A percentile compares a stretch with the other conserved stretches of the same genome.
These are phyloP conservation scores for Lymantria dispar DNA, from an alignment of 2,888 invertebrate genomes.

Conservation along the genomic window DNA sequence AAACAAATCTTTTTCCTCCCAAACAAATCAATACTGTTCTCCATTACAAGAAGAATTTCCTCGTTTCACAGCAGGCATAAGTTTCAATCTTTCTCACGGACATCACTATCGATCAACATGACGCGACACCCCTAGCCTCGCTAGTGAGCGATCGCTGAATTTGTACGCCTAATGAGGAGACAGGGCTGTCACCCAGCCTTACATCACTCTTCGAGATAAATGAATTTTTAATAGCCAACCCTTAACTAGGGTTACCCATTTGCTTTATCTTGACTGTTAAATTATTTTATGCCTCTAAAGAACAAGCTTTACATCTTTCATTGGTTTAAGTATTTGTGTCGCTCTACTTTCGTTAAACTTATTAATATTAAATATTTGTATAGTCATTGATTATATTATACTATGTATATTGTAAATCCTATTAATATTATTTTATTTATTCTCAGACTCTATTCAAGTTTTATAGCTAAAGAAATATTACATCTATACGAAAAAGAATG, in stretches of 20 bases:
- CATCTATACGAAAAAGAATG: too few relatives aligned
- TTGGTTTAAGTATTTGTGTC: background rate
- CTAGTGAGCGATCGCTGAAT: slow-evolving; percentile 35
- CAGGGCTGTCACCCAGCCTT: slow-evolving; percentile 23
- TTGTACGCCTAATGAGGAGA: slow-evolving; percentile 38
- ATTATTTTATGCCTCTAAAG: slow-evolving; percentile 1
- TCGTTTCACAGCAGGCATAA: background rate
- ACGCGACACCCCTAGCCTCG: slow-evolving; percentile 5
- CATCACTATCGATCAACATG: slow-evolving; percentile 2
- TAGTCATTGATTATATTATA: too few relatives aligned
- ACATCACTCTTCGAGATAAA: slow-evolving; percentile 15
- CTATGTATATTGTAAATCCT: too few relatives aligned
- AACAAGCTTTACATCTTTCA: background rate
- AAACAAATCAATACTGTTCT: background rate
- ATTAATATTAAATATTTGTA: too few relatives aligned
- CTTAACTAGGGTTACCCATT: background rate
- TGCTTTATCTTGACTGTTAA: background rate
- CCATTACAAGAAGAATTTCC: background rate
- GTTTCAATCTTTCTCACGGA: background rate
- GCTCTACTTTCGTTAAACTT: too few relatives aligned
- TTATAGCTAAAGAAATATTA: too few relatives aligned
- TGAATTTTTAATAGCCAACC: slow-evolving; percentile 24
- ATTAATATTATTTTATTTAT: too few relatives aligned
- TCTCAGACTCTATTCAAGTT: too few relatives aligned
- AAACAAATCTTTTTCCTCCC: background rate